phyloP scores from a whole-genome alignment of 2,797 vertebrate genomes.

The Galaxias olidus region DNA sequence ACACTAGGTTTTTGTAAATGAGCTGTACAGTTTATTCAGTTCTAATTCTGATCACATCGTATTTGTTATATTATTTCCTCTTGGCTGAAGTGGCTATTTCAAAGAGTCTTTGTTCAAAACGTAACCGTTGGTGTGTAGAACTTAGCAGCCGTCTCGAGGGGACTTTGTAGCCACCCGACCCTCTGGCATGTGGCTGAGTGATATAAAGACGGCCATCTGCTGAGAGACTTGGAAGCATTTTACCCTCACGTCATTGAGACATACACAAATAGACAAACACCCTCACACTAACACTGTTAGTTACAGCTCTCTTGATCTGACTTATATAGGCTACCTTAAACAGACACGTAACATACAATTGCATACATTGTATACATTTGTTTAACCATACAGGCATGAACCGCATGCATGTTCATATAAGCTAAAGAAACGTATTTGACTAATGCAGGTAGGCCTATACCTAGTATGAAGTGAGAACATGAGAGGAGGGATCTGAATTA shows the following conservation, averaged over 20 bases:
- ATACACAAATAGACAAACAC: conserved; percentile 1
- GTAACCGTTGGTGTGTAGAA: conserved; percentile 7
- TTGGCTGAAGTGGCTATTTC: conserved; percentile 11
- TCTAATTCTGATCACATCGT: no score
- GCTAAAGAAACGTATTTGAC: no score
- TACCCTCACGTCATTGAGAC: no score
- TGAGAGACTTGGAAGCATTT: conserved; percentile 16
- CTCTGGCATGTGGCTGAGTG: conserved; percentile 32
- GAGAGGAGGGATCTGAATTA: no score
- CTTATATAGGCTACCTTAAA: no score
- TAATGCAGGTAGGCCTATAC: no score
- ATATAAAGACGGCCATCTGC: conserved; percentile 34
- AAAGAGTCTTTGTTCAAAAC: conserved; percentile 1
- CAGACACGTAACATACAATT: not conserved
- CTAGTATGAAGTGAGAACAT: no score
- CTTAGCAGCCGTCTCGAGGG: not conserved
- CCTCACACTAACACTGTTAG: conserved; percentile 12
- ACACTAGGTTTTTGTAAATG: no score
- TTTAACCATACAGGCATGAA: conserved; percentile 12
- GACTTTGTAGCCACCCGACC: conserved; percentile 30
- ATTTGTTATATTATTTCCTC: not conserved
- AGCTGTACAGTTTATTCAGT: no score
- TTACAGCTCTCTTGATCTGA: no score
- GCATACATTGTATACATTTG: no score
- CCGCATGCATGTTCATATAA: no score